Evolutionary conservation across 2,888 invertebrate genomes (phyloP), one percentile per base, ranked within the genome.

Genomic region (Amblyjoppa fuscipennis): DNA sequence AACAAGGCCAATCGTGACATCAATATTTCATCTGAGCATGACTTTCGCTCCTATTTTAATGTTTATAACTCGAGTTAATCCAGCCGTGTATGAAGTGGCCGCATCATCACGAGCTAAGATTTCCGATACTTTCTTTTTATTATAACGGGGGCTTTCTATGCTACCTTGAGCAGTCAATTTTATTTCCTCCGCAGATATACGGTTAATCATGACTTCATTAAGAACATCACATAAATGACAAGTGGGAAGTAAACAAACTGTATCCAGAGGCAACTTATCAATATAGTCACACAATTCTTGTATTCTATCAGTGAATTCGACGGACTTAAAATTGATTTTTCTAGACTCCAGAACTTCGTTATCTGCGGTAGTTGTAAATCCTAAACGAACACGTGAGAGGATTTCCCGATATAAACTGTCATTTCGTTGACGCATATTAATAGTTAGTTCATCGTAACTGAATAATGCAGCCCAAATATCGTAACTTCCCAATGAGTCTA

Each of bases 241-340:
- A 7, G 91, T 92, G 9, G 92, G 89, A 31, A 92, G 83, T 77
- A 91, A 88, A 76, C 90, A 92, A 82, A 92, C 88, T 20, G 90
- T 87, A 86, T 90, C 88, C 31, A 76, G 38, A 25, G 91, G 88
- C 75, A 91, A 86, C 20, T 81, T 71, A 34, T 79, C 78, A 4
- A 90, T 88, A 53, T 86, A 86, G 75, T 88, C 56, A 56, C 87
- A 88, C 66, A 90, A 87, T 77, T 90, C 85, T 41, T 61, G 11
- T 45, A 89, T 82, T 79, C 87, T 87, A 28, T 78, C 78, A 53
- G 70, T 75, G 61, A 69, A 70, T n/a, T 66, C 28, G 3, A 61
- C 28, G 11, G 38, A 25, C 0, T 6, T 25, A 16, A 88, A 81
- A 34, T 74, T 25, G 0, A 87, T 71, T 82, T 84, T 78, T 73